Percentiles rank a stretch among this genome's conserved stretches.
These are phyloP conservation scores for Dascillus cervinus DNA, from an alignment of 2,888 invertebrate species.

Conservation along the genomic window DNA sequence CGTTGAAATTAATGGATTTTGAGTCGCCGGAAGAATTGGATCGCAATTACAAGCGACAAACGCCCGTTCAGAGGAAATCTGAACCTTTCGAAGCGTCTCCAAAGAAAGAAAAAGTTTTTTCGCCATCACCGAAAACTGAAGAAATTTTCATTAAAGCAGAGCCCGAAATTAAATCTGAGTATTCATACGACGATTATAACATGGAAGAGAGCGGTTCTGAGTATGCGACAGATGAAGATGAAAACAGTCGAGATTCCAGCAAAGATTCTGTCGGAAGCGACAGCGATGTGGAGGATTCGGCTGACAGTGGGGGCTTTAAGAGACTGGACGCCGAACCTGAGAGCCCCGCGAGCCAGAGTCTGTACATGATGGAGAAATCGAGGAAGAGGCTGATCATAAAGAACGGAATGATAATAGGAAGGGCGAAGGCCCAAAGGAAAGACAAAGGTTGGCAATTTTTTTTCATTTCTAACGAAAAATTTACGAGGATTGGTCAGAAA, in stretches of 20 bases:
- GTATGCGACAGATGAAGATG: constrained; percentile 35
- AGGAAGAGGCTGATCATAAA: constrained; percentile 67
- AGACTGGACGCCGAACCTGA: constrained; percentile 44
- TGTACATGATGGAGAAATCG: constrained; percentile 75
- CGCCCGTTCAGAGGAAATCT: constrained; percentile 35
- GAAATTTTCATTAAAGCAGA: constrained; percentile 18
- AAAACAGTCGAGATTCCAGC: constrained; percentile 31
- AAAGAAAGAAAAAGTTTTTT: constrained; percentile 12
- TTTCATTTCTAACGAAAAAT: neutral
- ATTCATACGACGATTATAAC: constrained; percentile 29
- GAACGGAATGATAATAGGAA: constrained; percentile 60
- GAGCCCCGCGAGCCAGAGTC: constrained; percentile 43
- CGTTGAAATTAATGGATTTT: constrained; percentile 89
- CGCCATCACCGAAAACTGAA: constrained; percentile 22
- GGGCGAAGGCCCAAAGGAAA: constrained; percentile 64
- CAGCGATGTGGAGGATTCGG: constrained; percentile 29
- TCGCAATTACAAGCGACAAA: constrained; percentile 47
- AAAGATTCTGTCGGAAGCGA: constrained; percentile 32
- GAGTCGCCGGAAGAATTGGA: constrained; percentile 85
- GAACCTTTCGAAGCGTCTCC: constrained; percentile 17
- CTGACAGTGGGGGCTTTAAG: constrained; percentile 43
- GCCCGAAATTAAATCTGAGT: constrained; percentile 16
- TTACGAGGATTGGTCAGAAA: too few relatives aligned
- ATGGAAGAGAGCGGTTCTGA: constrained; percentile 38
- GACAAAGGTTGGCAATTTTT: constrained; percentile 29